Percentiles rank a stretch among this genome's conserved stretches.
phyloP scores from a whole-genome alignment of 2,797 vertebrate species.

The Lepilemur septentrionalis region DNA sequence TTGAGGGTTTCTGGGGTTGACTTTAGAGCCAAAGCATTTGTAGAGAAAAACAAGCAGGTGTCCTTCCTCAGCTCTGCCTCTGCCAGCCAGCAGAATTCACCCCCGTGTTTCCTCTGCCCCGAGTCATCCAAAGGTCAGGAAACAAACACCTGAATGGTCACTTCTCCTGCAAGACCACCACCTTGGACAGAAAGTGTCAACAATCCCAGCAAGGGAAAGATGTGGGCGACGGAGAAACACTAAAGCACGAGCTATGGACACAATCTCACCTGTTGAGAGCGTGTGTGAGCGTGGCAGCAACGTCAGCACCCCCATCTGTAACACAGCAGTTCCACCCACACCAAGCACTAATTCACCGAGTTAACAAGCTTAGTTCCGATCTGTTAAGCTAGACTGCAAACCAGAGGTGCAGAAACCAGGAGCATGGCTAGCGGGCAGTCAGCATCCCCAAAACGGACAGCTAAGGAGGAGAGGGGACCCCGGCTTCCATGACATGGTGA shows the following conservation, averaged over 20 bases:
- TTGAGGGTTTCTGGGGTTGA: not conserved
- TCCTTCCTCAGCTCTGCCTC: not conserved
- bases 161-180: not conserved
- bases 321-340: too few species aligned
- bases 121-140: not conserved
- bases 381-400: not conserved
- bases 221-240: not conserved
- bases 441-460: not conserved
- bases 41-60: not conserved
- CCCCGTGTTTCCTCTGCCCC: not conserved
- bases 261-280: accelerated
- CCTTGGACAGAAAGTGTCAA: not conserved
- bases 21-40: not conserved
- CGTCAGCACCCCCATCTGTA: not conserved
- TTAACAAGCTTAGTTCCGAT: not conserved
- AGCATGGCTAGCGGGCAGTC: not conserved
- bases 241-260: accelerated
- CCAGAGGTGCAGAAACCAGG: not conserved
- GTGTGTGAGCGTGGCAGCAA: not conserved
- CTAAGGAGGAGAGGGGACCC: not conserved
- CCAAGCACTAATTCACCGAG: not conserved
- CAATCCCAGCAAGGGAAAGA: not conserved
- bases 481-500: not conserved
- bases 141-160: not conserved
- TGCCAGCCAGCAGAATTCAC: not conserved